Base-by-base conservation (phyloP, 2,797 vertebrate genomes). In the Danio albolineatus region DNA sequence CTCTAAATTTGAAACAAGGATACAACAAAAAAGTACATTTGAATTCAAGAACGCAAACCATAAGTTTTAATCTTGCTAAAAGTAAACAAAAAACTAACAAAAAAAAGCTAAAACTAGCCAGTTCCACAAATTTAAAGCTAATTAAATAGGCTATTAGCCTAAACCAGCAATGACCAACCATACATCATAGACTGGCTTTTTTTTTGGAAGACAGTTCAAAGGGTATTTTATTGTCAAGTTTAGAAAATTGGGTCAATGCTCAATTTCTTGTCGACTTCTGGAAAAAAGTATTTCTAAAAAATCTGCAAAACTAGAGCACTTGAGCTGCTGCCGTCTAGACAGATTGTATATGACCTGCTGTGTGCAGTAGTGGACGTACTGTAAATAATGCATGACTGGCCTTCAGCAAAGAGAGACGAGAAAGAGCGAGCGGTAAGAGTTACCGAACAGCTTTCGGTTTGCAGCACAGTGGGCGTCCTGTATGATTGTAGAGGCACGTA, bases 401-500 rank as follows among this genome's bases (percentile, higher is more conserved):
- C 73, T 48, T 54, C 48, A 44, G 57, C 46, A 65, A 12, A 56
- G 41, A 69, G 17, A 64, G 9, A 65, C 48, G 64, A 48, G 13
- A 44, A 54, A 61, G 69, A 16, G 54, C 54, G 61, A 72, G 73
- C 41, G 39, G 14, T n/a, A 46, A 64, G 82, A 83, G 49, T 69
- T 62, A 80, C 16, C 41, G 73, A 74, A 72, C 80, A 79, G 56
- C 60, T 16, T 7, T 10, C 14, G 65, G 83, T 85, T 81, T 80
- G 64, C 67, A 54, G 64, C 75, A 56, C 41, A 53, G 60, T 66
- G 16, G 57, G 75, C 4, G 41, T 7, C 73, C 36, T 74, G 60
- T 73, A 41, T 64, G 87, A 84, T 81, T 76, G 77, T 41, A 82
- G 79, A 54, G 10, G 7, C 46, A 56, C 56, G 54, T 82, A 75